Evolutionary conservation across 2,888 invertebrate species (phyloP), one percentile per base, ranked within the genome.

Genomic region (Gymnoscelis rufifasciata): DNA sequence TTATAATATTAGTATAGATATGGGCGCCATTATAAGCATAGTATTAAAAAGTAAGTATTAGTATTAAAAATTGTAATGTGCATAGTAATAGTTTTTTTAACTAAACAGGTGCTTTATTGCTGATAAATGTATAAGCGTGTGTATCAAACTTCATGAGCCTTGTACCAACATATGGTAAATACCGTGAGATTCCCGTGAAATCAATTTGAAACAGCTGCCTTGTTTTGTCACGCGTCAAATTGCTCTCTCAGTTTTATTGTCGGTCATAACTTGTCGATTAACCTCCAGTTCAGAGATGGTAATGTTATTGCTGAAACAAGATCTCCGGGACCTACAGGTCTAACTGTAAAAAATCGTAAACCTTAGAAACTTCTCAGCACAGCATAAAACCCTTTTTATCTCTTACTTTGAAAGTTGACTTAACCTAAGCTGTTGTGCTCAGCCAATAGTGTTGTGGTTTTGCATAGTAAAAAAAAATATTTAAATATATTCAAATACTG

Each of bases 201-300:
- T 57, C 60, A 59, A 56, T 64, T 60, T 54, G 55, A 57, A 61
- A 56, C 69, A 62, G 38, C 62, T 68, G 64, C 57, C 55, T 54
- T 26, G 30, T 33, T 35, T 47, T 51, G 46, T 44, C 50, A 47
- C 50, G 47, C 44, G 43, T 49, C 39, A 37, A 30, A 43, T 10
- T 42, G 41, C 39, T 12, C 27, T 42, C 26, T 4, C 28, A 38
- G 38, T 38, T 50, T 38, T 41, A 37, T 37, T 26, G 31, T 7
- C 7, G n/a, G 37, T 33, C 27, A 15, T 37, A 37, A 37, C 8
- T 19, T 14, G 15, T 27, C 26, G 29, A 28, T 28, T 42, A 38
- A 38, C 14, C 48, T 14, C 28, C 11, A 28, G 35, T 24, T 28
- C 30, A 30, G 28, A 14, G 10, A 19, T 15, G 15, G 31, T 31